Base-by-base conservation (phyloP, 2,113 vertebrate genomes). In the Gobio gobio region DNA sequence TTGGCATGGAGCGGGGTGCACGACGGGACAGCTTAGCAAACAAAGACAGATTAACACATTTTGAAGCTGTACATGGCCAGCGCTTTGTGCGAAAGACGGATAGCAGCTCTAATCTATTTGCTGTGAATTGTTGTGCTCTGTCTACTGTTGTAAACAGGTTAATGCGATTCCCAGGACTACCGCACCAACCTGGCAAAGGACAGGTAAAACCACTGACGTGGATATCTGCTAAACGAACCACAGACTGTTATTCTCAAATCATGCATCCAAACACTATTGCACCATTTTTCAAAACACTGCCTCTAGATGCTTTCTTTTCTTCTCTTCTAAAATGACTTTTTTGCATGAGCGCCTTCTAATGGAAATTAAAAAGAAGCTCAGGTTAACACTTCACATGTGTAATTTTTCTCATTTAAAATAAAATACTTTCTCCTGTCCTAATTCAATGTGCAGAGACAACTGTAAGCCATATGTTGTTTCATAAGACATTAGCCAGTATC, bases 1-100 rank as follows among this genome's bases (percentile, higher is more conserved):
- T 59, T 91, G 82, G 88, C 64, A 70, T 78, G 86, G 86, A 81
- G 61, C 83, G 40, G 1, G 84, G 86, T 86, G 90, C 68, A 88
- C 86, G 87, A 82, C 88, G 76, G 66, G 82, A 80, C 83, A 86
- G 85, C 87, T 89, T 87, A 90, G 88, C 88, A 90, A 92, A 91
- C 90, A 91, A 92, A 90, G 87, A 87, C 91, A 88, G 91, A 93
- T 92, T 88, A 91, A 87, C 87, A 85, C 84, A 87, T 91, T 91
- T 90, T 83, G 87, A 85, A 84, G 49, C 78, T 83, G 86, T 88
- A 85, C 74, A 79, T 85, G 89, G 73, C 56, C 63, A 75, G 76
- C 70, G 86, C 89, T 89, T 88, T 87, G 82, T 83, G 86, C 45
- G 80, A 78, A 87, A 86, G 85, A 88, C 82, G 88, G 89, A 89